Evolutionary conservation across 2,888 invertebrate genomes (phyloP), one percentile per base, ranked within the genome.

Genomic region (Ophraella communa): DNA sequence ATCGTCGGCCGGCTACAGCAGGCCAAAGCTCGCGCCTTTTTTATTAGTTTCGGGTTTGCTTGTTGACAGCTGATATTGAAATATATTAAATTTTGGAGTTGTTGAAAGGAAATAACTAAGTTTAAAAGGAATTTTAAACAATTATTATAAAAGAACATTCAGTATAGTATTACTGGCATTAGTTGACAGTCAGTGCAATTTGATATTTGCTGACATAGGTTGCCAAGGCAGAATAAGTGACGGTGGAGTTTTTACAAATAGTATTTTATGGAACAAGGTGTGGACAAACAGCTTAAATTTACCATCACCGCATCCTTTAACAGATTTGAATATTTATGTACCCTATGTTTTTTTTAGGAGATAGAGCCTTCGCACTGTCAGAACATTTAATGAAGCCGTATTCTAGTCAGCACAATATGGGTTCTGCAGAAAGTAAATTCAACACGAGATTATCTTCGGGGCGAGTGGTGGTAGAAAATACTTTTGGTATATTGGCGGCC

Each of bases 351-450:
- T 78, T 56, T 23, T 77, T n/a, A 71, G 75, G 27, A 7, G 75
- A 78, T 47, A 71, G 73, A 64, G 77, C 75, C 68, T 77, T 77
- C 74, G 73, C 77, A 66, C 49, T 77, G 4, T 69, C 69, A 67
- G 4, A 20, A 52, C 70, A 76, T 49, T 62, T 76, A 47, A 76
- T 77, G 75, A 78, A 78, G 62, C 76, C 75, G 23, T 75, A 71
- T 69, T 73, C 74, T 60, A 75, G 74, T 30, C 61, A 73, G 18
- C 74, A 74, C 70, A 61, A 69, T 1, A 21, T 59, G 18, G 73
- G 70, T 71, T 45, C 49, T 4, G 51, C 49, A 14, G 30, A 63
- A 42, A 33, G 57, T 35, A 51, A 57, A 51, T 63, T 63, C 33
- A 63, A 63, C 35, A 39, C 57, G 51, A 10, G 35, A 42, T 27